Percentiles rank a stretch among this genome's conserved stretches.
Evolutionary conservation across 2,113 vertebrate species (phyloP).

Genomic region (Urocitellus parryii): DNA sequence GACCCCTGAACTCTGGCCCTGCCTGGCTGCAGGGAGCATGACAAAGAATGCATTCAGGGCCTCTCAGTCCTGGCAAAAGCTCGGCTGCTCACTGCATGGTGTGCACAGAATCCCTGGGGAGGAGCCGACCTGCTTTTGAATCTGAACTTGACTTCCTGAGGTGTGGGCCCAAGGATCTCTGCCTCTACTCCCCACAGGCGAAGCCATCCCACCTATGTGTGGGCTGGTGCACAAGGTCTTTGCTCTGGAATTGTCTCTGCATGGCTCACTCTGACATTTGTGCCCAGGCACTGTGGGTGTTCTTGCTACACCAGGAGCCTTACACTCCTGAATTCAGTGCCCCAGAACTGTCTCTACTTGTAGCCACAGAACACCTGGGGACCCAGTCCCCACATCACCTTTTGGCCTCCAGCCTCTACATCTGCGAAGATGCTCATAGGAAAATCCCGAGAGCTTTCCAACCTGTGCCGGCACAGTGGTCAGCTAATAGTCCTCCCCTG

Average conservation of each 20-base stretch:
- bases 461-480: neutral
- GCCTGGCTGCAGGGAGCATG: neutral
- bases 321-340: neutral
- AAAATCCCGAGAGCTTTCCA: neutral
- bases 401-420: neutral
- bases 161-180: no score
- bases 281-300: neutral
- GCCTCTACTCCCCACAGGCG: no score
- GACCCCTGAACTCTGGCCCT: slow-evolving; percentile 44
- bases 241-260: neutral
- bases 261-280: neutral
- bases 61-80: neutral
- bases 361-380: neutral
- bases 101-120: neutral
- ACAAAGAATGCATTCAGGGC: slow-evolving; percentile 75
- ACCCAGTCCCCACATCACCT: no score
- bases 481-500: neutral
- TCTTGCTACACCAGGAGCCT: neutral
- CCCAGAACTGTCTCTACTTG: neutral
- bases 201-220: no score
- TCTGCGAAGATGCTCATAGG: neutral
- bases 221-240: neutral
- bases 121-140: no score
- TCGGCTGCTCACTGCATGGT: neutral
- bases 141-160: no score